Evolutionary conservation across 2,797 vertebrate species (phyloP).

Genomic region (Synaphobranchus kaupii): DNA sequence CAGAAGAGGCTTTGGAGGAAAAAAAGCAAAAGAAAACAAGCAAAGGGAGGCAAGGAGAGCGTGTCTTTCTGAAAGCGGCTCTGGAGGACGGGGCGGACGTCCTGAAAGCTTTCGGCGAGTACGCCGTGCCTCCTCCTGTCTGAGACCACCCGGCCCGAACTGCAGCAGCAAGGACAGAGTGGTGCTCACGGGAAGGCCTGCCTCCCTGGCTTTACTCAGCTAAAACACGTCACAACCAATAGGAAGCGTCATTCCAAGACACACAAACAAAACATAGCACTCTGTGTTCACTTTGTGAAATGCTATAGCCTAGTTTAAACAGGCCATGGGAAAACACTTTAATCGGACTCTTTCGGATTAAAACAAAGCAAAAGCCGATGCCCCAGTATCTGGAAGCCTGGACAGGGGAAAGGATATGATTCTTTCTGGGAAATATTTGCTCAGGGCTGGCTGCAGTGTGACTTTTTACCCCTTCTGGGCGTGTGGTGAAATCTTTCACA

Average conservation of each 20-base stretch:
- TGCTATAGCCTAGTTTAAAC: not conserved
- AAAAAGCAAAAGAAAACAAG: too few species aligned
- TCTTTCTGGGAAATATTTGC: constrained; percentile 7
- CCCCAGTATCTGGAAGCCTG: constrained; percentile 5
- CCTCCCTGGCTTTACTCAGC: not conserved
- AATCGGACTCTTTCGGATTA: not conserved
- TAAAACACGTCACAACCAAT: not conserved
- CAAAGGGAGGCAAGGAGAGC: not conserved
- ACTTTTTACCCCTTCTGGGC: not conserved
- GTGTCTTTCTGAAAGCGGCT: not conserved
- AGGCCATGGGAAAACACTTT: constrained; percentile 4
- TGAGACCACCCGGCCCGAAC: not conserved
- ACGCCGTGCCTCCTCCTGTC: not conserved
- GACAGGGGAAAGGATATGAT: constrained; percentile 7
- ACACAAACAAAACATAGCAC: not conserved
- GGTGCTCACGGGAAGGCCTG: not conserved
- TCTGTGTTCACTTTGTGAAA: not conserved
- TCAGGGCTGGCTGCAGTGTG: not conserved
- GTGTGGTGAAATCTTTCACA: not conserved
- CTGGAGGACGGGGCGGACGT: not conserved
- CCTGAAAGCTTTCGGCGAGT: not conserved
- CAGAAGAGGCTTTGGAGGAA: not conserved
- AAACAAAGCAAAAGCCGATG: not conserved
- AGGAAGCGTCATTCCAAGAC: not conserved
- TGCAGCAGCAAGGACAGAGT: not conserved